Percentiles rank a stretch among this genome's conserved stretches.
Conservation (phyloP, 2,888 invertebrate genomes). For the Leptarthrus brevirostris region DNA sequence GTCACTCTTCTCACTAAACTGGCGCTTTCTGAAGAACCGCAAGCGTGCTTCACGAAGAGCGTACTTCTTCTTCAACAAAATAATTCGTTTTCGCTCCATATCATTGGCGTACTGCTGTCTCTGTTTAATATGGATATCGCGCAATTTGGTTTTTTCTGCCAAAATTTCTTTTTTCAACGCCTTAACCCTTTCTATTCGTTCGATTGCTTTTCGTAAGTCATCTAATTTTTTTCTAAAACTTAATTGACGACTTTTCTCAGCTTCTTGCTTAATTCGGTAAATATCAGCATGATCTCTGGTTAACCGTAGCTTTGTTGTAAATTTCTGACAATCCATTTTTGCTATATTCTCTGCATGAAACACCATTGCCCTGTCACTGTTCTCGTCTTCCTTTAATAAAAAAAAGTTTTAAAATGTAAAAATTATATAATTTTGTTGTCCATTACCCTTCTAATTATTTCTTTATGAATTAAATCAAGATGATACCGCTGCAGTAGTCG, state of each 20-base stretch:
- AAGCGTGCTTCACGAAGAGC: constrained; percentile 61
- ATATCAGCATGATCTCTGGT: neutral
- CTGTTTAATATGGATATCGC: constrained; percentile 58
- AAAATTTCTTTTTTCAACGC: constrained; percentile 56
- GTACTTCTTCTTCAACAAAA: constrained; percentile 59
- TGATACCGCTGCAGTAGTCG: constrained; percentile 71
- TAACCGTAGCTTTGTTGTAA: neutral
- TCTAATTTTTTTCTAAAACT: neutral
- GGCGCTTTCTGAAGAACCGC: constrained; percentile 35
- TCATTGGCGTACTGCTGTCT: constrained; percentile 59
- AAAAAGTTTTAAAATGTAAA: neutral
- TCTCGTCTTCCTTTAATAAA: neutral
- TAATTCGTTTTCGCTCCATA: constrained; percentile 50
- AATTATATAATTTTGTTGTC: neutral
- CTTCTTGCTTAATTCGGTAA: neutral
- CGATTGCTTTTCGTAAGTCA: neutral
- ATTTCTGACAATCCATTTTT: constrained; percentile 57
- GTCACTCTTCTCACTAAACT: neutral
- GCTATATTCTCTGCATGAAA: constrained; percentile 63
- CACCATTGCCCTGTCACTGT: constrained; percentile 60
- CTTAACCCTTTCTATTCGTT: constrained; percentile 57
- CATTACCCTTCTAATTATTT: constrained; percentile 58
- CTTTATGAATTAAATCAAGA: constrained; percentile 69
- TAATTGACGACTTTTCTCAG: neutral
- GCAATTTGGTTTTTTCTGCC: constrained; percentile 59